Conservation (phyloP, 2,113 vertebrate species). For the Nothocercus nigrocapillus region DNA sequence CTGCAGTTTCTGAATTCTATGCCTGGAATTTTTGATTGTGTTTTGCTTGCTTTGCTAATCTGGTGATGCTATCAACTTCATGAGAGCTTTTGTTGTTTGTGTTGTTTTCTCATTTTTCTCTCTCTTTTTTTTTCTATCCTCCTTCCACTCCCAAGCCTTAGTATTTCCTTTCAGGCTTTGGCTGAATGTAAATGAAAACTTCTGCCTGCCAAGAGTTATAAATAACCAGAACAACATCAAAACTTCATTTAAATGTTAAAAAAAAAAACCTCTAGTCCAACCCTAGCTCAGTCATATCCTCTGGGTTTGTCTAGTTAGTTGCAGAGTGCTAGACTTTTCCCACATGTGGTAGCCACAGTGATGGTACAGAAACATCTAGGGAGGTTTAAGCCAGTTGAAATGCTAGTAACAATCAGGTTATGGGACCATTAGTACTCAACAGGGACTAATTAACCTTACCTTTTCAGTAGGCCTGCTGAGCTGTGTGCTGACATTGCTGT, state of each 20-base stretch:
- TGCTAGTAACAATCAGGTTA: background rate
- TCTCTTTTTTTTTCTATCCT: background rate
- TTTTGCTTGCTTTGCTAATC: slow-evolving; percentile 44
- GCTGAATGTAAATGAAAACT: slow-evolving; percentile 63
- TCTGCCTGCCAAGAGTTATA: slow-evolving; percentile 48
- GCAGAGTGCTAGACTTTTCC: background rate
- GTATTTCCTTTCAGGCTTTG: slow-evolving; percentile 64
- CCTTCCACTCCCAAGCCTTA: background rate
- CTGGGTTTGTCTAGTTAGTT: background rate
- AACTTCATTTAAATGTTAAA: slow-evolving; percentile 15
- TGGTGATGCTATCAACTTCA: slow-evolving; percentile 47
- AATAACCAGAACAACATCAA: slow-evolving; percentile 47
- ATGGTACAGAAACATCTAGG: background rate
- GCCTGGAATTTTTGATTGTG: slow-evolving; percentile 40
- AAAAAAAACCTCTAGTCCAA: background rate
- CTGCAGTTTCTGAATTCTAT: slow-evolving; percentile 15
- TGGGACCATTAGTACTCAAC: accelerated
- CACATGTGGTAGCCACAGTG: background rate
- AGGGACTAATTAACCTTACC: accelerated
- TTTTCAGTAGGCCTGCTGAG: background rate
- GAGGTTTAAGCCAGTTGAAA: background rate
- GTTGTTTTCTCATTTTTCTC: background rate
- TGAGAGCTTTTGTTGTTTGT: slow-evolving; percentile 48
- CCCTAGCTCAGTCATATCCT: background rate
- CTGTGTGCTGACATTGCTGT: background rate